phyloP scores from a whole-genome alignment of 2,888 invertebrate genomes.

The Oscheius sp. region DNA sequence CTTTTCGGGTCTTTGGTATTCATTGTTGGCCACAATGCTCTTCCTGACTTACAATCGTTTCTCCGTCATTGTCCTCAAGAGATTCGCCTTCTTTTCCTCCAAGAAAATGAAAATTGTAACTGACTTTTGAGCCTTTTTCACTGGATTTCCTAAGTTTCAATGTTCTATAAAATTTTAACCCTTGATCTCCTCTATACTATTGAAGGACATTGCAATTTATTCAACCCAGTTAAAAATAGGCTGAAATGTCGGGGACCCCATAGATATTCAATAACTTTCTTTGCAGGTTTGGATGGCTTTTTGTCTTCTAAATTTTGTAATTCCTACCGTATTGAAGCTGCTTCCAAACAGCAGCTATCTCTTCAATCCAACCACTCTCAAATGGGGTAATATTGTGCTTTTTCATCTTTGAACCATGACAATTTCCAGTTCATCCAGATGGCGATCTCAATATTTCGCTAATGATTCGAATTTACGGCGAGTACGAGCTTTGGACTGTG shows the following conservation, averaged over 20 bases:
- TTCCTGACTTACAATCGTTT: conserved; percentile 3
- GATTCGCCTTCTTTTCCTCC: background rate
- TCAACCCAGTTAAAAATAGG: too few species aligned
- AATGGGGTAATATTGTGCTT: background rate
- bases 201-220: too few species aligned
- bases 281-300: background rate
- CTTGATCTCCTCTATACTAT: too few species aligned
- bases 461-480: background rate
- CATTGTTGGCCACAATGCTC: background rate
- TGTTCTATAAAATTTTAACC: too few species aligned
- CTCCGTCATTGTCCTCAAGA: background rate
- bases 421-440: background rate
- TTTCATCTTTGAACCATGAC: background rate
- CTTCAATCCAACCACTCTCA: background rate
- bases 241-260: too few species aligned
- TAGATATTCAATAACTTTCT: background rate
- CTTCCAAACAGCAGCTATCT: background rate
- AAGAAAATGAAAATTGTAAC: background rate
- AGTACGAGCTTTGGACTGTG: background rate
- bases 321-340: background rate
- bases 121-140: too few species aligned
- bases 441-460: background rate
- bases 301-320: background rate
- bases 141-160: too few species aligned
- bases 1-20: conserved; percentile 4